Conservation (phyloP, 2,113 vertebrate species). For the Potamarius usumacintae region DNA sequence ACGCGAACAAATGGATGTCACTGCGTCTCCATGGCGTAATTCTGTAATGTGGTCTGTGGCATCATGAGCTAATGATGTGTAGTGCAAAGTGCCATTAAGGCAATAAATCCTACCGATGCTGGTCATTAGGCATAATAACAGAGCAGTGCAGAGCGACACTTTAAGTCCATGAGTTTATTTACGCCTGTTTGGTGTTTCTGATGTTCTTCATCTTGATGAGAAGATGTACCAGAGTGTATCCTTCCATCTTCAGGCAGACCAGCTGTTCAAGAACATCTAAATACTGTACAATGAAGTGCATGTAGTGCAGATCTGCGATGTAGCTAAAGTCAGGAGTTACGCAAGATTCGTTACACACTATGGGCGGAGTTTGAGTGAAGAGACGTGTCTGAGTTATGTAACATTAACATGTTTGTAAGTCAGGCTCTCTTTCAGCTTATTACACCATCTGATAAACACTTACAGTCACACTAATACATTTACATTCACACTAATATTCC, state of each 20-base stretch:
- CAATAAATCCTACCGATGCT: slow-evolving; percentile 59
- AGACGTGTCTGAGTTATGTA: too few species aligned
- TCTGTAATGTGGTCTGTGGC: slow-evolving; percentile 51
- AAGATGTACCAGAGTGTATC: background rate
- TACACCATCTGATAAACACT: too few species aligned
- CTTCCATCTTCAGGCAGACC: background rate
- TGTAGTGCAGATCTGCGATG: background rate
- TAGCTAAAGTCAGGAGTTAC: too few species aligned
- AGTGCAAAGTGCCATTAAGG: slow-evolving; percentile 60
- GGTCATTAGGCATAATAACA: slow-evolving; percentile 61
- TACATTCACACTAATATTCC: too few species aligned
- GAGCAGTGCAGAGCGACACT: slow-evolving; percentile 41
- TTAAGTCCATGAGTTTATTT: slow-evolving; percentile 47
- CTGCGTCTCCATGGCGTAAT: slow-evolving; percentile 45
- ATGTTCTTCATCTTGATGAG: slow-evolving; percentile 19
- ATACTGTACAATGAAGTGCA: background rate
- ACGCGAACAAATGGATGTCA: slow-evolving; percentile 36
- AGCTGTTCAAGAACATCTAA: background rate
- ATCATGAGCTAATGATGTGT: slow-evolving; percentile 66
- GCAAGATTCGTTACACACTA: too few species aligned
- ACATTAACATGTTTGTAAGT: too few species aligned
- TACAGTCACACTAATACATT: too few species aligned
- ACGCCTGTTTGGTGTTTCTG: slow-evolving; percentile 27
- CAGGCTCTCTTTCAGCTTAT: too few species aligned
- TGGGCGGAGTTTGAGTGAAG: too few species aligned